Base-by-base conservation (phyloP, 1,140 invertebrate species). In the Whitmania pigra region DNA sequence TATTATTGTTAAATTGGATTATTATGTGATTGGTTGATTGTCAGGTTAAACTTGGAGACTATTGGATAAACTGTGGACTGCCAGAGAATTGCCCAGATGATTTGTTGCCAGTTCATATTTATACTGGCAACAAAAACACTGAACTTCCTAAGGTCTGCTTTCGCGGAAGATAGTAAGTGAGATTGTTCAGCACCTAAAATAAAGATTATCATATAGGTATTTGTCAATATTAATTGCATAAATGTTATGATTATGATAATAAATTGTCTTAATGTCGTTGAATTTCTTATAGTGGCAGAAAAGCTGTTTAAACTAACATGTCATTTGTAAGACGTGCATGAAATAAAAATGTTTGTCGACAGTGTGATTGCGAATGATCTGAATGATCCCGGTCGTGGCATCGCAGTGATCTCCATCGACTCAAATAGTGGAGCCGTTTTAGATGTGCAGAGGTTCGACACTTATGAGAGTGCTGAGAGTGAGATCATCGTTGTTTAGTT, bases 101-200 rank as follows among this genome's bases (percentile, higher is more conserved):
- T 66, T 75, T 77, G 43, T 83, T 85, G 76, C 76, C 85, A 29
- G 80, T 84, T 0, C 81, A 83, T 71, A 76, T 85, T 20, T 84
- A 81, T 76, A 82, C 85, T 0, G 85, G 85, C 13, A 78, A 81
- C 66, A 79, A 80, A 53, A 81, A 85, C 73, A 78, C 77, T 53
- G 80, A 81, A 72, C 77, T 80, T 63, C 84, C 84, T 3, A 79
- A 79, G 74, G 78, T 86, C 27, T 86, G 85, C 76, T 78, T 85
- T 20, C 77, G 79, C 76, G 83, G 84, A 49, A 82, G 80, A 78
- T 82, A 85, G 84, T 85, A 77, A 79, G 82, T 79, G 29, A 27
- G 40, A 36, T 29, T 67, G 18, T 67, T 67, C 36, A 27, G 27
- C 25, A 7, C 27, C 9, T 29, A 31, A 13, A 63, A 49, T 49